Percentiles rank a stretch among this genome's conserved stretches.
These are phyloP conservation scores for Masnerella sp. DNA, from an alignment of 2,888 invertebrate species.

Conservation along the genomic window DNA sequence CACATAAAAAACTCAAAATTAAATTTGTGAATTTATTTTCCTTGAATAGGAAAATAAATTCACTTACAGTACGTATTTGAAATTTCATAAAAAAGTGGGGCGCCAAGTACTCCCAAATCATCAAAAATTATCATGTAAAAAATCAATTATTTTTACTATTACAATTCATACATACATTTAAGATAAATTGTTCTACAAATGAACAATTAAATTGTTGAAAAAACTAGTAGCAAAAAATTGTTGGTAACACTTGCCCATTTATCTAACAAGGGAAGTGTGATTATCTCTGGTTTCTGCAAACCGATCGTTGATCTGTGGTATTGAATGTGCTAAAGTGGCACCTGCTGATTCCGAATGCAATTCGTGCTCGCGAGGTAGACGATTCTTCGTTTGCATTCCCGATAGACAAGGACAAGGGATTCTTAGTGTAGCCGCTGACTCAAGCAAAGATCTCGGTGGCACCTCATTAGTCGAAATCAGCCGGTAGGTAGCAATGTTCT, in stretches of 20 bases:
- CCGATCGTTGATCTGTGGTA: slow-evolving; percentile 30
- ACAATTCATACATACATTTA: too few species aligned
- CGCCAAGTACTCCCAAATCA: too few species aligned
- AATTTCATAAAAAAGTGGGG: too few species aligned
- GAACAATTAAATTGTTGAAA: background rate
- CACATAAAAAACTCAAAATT: too few species aligned
- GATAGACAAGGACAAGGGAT: slow-evolving; percentile 45
- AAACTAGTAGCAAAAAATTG: background rate
- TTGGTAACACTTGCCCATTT: slow-evolving; percentile 19
- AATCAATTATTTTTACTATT: too few species aligned
- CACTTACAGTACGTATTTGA: too few species aligned
- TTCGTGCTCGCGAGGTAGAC: slow-evolving; percentile 45
- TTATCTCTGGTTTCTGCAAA: slow-evolving; percentile 32
- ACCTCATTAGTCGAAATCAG: slow-evolving; percentile 64
- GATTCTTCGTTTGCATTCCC: slow-evolving; percentile 48
- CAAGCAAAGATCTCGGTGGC: slow-evolving; percentile 58
- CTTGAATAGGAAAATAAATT: too few species aligned
- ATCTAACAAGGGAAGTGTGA: slow-evolving; percentile 26
- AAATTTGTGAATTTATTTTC: too few species aligned
- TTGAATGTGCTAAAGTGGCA: slow-evolving; percentile 40
- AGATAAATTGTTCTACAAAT: slow-evolving; percentile 1
- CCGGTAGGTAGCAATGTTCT: slow-evolving; percentile 63
- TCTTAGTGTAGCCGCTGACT: slow-evolving; percentile 36
- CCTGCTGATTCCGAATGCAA: slow-evolving; percentile 52
- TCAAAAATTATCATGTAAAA: too few species aligned